A percentile compares a stretch with the other conserved stretches of the same genome.
phyloP scores from a whole-genome alignment of 1,140 invertebrate genomes.

The Camponotus vicinus region DNA sequence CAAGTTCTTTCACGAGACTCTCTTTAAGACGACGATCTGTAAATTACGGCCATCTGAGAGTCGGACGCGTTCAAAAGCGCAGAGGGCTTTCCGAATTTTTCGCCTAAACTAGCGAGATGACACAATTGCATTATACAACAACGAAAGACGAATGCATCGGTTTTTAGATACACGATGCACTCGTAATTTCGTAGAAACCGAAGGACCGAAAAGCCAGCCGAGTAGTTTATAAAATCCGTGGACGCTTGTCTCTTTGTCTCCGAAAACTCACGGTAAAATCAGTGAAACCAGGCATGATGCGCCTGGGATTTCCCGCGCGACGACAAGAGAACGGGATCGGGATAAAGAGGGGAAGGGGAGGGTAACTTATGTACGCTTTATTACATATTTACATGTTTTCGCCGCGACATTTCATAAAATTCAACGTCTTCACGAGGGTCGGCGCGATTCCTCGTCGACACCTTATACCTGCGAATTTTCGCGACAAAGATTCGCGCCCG shows the following conservation, averaged over 20 bases:
- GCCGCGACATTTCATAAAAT: conserved; percentile 75
- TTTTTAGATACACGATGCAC: conserved; percentile 7
- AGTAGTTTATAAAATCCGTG: conserved; percentile 47
- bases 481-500: conserved; percentile 62
- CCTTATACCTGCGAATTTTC: conserved; percentile 74
- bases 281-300: background rate
- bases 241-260: conserved; percentile 30
- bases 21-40: background rate
- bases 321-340: too few species aligned
- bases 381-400: conserved; percentile 78
- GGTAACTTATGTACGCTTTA: conserved; percentile 68
- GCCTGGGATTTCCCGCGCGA: conserved; percentile 39
- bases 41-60: background rate
- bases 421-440: conserved; percentile 74
- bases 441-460: conserved; percentile 66
- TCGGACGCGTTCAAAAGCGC: too few species aligned
- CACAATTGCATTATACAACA: too few species aligned
- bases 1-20: background rate
- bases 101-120: too few species aligned
- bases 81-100: too few species aligned
- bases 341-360: background rate
- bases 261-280: conserved; percentile 39
- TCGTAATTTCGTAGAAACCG: conserved; percentile 7
- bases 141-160: background rate
- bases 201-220: background rate